Conservation (phyloP, 1,140 invertebrate species). For the Drosophila nannoptera region DNA sequence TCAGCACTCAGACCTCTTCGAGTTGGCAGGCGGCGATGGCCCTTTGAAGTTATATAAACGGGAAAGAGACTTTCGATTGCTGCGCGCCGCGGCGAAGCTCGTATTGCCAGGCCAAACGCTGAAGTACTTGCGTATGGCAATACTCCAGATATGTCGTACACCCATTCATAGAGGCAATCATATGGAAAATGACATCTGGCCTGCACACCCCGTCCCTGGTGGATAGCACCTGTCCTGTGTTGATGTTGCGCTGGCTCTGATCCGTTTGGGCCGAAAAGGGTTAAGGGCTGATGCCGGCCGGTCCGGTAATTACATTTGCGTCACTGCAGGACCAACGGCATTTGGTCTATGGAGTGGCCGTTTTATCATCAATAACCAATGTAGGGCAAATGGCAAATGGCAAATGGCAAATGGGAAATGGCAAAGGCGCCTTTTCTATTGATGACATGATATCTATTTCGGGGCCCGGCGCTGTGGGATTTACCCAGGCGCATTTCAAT, state of each 20-base stretch:
- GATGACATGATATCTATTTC: constrained; percentile 71
- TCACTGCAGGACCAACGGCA: background rate
- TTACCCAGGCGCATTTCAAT: constrained; percentile 62
- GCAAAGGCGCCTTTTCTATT: constrained; percentile 41
- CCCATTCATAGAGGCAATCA: constrained; percentile 26
- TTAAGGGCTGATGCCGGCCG: constrained; percentile 16
- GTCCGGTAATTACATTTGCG: constrained; percentile 40
- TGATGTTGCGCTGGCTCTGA: background rate
- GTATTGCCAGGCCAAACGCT: constrained; percentile 10
- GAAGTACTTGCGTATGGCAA: constrained; percentile 38
- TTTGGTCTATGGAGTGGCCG: constrained; percentile 14
- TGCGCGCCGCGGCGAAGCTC: constrained; percentile 8
- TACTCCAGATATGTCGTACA: constrained; percentile 28
- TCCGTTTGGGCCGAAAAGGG: constrained; percentile 25
- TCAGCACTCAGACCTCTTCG: constrained; percentile 21
- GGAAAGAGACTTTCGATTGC: constrained; percentile 32
- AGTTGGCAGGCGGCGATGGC: constrained; percentile 28
- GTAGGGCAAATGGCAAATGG: constrained; percentile 17
- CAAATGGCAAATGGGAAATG: constrained; percentile 34
- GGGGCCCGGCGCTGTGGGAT: constrained; percentile 41
- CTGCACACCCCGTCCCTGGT: constrained; percentile 12
- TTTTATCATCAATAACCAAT: constrained; percentile 47
- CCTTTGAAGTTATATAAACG: constrained; percentile 46
- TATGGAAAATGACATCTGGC: constrained; percentile 33
- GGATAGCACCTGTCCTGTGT: constrained; percentile 38